These are phyloP conservation scores for Geodia barretti DNA, from an alignment of 37 sponge, comb jelly and placozoan species.

Conservation along the genomic window DNA sequence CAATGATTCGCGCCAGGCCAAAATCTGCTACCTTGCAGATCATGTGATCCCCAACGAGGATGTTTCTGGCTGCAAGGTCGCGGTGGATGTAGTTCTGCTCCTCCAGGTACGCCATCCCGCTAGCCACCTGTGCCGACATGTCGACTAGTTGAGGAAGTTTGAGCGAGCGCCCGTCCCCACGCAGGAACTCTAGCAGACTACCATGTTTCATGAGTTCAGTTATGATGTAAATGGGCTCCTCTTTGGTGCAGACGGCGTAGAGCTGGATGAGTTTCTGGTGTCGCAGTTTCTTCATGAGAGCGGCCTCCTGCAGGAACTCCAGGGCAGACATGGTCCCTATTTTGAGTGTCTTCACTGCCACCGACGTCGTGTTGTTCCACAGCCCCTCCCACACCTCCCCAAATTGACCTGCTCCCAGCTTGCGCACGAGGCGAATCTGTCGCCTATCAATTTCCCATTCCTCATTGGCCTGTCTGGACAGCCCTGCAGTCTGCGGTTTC, in stretches of 20 bases:
- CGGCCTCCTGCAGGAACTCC: slow-evolving; percentile 96
- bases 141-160: slow-evolving; percentile 84
- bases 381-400: slow-evolving; percentile 96
- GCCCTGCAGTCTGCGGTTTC: slow-evolving; percentile 91
- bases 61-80: slow-evolving; percentile 97
- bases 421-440: slow-evolving; percentile 59
- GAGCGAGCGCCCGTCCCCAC: slow-evolving; percentile 81
- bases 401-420: slow-evolving; percentile 92
- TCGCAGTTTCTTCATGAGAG: slow-evolving; percentile 93
- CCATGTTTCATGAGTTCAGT: slow-evolving; percentile 98
- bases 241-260: slow-evolving; percentile 95
- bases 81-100: slow-evolving; percentile 94
- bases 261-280: slow-evolving; percentile 97
- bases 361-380: slow-evolving; percentile 92
- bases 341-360: slow-evolving; percentile 98
- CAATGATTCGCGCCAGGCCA: slow-evolving; percentile 94
- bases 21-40: slow-evolving; percentile 97
- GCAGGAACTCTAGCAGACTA: slow-evolving; percentile 89
- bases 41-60: slow-evolving; percentile 93
- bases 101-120: slow-evolving; percentile 98
- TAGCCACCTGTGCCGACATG: slow-evolving; percentile 87
- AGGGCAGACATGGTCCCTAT: slow-evolving; percentile 90
- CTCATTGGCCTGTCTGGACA: slow-evolving; percentile 81
- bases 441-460: slow-evolving; percentile 93
- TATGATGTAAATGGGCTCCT: slow-evolving; percentile 95